Percentiles rank a stretch among this genome's conserved stretches.
Evolutionary conservation across 1,140 invertebrate species (phyloP).

Genomic region (Ceratina japonica): DNA sequence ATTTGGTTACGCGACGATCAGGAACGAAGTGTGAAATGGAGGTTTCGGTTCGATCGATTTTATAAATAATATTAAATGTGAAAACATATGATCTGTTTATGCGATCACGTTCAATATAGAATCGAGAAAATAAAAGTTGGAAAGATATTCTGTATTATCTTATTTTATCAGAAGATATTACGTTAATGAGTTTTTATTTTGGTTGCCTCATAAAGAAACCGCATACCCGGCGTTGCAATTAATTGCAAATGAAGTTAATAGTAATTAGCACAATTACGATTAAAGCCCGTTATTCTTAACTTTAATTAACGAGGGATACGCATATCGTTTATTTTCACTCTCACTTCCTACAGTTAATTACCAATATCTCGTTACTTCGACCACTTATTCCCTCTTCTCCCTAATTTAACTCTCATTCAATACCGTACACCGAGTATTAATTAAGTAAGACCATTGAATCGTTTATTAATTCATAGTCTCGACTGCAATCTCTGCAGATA

Average conservation of each 20-base stretch:
- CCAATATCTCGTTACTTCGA: neutral
- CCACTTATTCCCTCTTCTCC: neutral
- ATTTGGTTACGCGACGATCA: too few relatives aligned
- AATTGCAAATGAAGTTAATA: neutral
- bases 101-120: too few relatives aligned
- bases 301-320: neutral
- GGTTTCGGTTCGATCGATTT: too few relatives aligned
- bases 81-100: too few relatives aligned
- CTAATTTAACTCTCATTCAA: neutral
- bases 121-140: too few relatives aligned
- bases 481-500: neutral
- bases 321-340: conserved; percentile 1
- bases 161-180: too few relatives aligned
- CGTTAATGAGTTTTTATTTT: neutral
- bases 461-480: neutral
- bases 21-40: too few relatives aligned
- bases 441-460: neutral
- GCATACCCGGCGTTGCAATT: neutral
- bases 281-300: neutral
- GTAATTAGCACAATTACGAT: conserved; percentile 7
- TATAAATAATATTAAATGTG: too few relatives aligned
- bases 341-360: conserved; percentile 8
- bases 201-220: neutral
- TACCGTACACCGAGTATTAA: neutral
- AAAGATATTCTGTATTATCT: too few relatives aligned